phyloP scores from a whole-genome alignment of 2,797 vertebrate species.

The Phalanger gymnotis region DNA sequence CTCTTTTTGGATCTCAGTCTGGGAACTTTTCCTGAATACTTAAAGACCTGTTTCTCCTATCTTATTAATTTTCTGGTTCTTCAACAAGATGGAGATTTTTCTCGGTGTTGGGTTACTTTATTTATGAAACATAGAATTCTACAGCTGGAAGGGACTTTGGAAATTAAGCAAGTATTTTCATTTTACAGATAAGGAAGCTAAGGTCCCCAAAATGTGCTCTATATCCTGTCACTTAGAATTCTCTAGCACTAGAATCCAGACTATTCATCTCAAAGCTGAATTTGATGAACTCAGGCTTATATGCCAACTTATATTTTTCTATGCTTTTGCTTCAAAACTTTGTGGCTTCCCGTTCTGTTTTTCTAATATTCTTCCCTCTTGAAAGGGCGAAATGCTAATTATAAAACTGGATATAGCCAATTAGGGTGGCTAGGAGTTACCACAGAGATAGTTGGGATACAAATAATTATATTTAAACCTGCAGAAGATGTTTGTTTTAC shows the following conservation, averaged over 20 bases:
- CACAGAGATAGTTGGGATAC: neutral
- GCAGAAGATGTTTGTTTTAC: neutral
- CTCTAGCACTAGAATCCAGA: neutral
- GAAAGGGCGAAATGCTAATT: slow-evolving; percentile 13
- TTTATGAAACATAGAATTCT: too few species aligned
- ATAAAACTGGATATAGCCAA: neutral
- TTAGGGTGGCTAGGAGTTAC: neutral
- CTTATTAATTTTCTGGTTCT: too few species aligned
- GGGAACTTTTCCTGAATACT: too few species aligned
- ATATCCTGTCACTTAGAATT: neutral
- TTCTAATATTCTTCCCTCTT: slow-evolving; percentile 29
- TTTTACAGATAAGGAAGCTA: neutral
- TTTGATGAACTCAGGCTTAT: neutral
- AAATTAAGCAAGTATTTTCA: neutral
- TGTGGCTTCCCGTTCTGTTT: neutral
- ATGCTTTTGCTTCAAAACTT: slow-evolving; percentile 39
- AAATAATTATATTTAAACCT: neutral
- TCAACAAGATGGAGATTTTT: too few species aligned
- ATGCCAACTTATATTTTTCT: neutral
- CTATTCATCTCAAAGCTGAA: neutral
- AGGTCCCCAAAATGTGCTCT: neutral
- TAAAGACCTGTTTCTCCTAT: too few species aligned
- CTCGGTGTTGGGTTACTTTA: too few species aligned
- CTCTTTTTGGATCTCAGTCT: too few species aligned
- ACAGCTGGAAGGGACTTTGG: too few species aligned